Evolutionary conservation across 1,140 invertebrate genomes (phyloP).

Genomic region (Asobara japonica): DNA sequence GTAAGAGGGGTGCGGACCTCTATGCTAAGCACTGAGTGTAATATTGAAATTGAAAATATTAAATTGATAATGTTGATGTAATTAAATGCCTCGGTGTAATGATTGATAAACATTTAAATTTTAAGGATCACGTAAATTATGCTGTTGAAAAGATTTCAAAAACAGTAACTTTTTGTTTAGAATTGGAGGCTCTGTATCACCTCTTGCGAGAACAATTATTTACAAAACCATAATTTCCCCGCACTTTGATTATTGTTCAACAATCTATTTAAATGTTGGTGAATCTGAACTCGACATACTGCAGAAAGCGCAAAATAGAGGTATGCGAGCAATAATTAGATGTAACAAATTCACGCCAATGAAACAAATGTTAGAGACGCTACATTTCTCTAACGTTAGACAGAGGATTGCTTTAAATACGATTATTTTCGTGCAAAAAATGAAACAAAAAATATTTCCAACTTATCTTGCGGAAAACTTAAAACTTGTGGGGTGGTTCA

Average conservation of each 20-base stretch:
- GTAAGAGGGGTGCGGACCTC: not conserved
- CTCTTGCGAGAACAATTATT: no score
- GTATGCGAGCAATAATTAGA: no score
- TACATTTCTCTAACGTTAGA: no score
- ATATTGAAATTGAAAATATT: not conserved
- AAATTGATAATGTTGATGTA: not conserved
- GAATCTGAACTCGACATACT: no score
- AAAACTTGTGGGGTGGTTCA: no score
- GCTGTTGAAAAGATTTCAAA: slow-evolving; percentile 13
- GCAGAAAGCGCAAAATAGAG: no score
- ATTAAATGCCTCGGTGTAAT: slow-evolving; percentile 8
- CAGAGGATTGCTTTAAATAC: no score
- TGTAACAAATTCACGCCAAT: no score
- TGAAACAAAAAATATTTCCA: no score
- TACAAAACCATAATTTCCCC: slow-evolving; percentile 9
- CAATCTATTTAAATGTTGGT: slow-evolving; percentile 1
- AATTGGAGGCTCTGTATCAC: not conserved
- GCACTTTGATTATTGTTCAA: slow-evolving; percentile 22
- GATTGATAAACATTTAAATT: slow-evolving; percentile 1
- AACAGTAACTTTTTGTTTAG: not conserved
- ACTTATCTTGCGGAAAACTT: no score
- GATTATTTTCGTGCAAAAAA: no score
- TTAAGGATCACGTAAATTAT: not conserved
- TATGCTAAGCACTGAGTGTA: not conserved
- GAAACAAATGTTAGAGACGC: not conserved